Percentiles rank a stretch among this genome's conserved stretches.
Conservation (phyloP, 1,140 invertebrate genomes). For the Ceratosolen solmsi region DNA sequence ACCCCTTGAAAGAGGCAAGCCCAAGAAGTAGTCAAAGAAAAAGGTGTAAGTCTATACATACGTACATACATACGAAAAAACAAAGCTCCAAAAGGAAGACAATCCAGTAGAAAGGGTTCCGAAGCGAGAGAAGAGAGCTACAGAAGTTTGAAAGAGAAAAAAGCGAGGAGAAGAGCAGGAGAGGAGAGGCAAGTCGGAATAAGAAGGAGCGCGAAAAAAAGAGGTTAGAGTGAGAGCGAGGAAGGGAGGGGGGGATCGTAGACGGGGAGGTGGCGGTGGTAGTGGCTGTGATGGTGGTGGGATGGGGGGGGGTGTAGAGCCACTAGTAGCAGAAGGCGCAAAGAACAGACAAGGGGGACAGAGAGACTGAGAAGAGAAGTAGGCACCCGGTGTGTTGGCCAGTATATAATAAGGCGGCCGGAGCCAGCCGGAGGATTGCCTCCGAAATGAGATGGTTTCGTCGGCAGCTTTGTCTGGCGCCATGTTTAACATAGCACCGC, state of each 20-base stretch:
- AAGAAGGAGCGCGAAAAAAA: not conserved
- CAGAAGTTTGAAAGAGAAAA: conserved; percentile 22
- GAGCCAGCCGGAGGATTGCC: conserved; percentile 63
- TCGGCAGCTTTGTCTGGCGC: conserved; percentile 72
- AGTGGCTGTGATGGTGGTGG: not conserved
- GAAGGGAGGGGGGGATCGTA: conserved; percentile 31
- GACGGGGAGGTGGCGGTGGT: not conserved
- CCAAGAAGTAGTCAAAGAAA: conserved; percentile 12
- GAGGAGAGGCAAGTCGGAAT: conserved; percentile 2
- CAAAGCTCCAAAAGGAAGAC: conserved; percentile 28
- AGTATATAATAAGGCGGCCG: conserved; percentile 66
- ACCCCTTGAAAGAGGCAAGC: not conserved
- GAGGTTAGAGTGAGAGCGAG: not conserved
- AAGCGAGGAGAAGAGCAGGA: not conserved
- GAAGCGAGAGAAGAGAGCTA: conserved; percentile 39
- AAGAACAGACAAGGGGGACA: conserved; percentile 50
- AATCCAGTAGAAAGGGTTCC: conserved; percentile 32
- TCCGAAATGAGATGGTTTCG: conserved; percentile 72
- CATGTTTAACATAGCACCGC: conserved; percentile 72
- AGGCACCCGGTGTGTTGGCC: conserved; percentile 43
- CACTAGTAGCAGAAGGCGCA: conserved; percentile 7
- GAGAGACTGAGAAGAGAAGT: conserved; percentile 22
- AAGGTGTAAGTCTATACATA: conserved; percentile 12
- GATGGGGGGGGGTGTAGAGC: not conserved
- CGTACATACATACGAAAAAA: conserved; percentile 23